phyloP scores from a whole-genome alignment of 2,113 vertebrate genomes.

The Atherinomorus stipes region DNA sequence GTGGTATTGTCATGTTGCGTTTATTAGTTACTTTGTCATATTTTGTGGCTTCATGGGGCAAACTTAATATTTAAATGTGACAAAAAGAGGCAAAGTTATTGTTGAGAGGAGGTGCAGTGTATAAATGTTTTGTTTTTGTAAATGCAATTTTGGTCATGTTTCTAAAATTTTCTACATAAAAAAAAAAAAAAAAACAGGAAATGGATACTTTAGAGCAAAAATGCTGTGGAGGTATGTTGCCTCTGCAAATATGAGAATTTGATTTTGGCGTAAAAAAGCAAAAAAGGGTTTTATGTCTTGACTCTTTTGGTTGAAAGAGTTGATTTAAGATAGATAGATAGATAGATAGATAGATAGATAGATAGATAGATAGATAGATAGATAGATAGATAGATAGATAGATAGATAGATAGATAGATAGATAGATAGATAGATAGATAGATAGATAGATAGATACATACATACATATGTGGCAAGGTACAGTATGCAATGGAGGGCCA shows the following conservation, averaged over 20 bases:
- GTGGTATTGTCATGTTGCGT: background rate
- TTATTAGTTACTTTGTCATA: background rate
- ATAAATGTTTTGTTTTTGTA: background rate
- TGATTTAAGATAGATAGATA: too few species aligned
- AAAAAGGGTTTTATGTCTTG: background rate
- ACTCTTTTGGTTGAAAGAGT: background rate
- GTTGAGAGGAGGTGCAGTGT: background rate
- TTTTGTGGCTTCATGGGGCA: background rate
- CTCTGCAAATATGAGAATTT: too few species aligned
- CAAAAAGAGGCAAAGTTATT: background rate
- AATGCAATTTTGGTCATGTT: background rate
- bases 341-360: too few species aligned
- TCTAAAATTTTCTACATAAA: too few species aligned
- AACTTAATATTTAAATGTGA: background rate
- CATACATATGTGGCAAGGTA: too few species aligned
- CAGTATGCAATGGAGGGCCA: too few species aligned
- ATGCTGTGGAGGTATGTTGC: background rate
- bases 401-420: too few species aligned
- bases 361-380: too few species aligned
- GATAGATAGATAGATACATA: too few species aligned
- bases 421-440: too few species aligned
- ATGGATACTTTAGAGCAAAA: background rate
- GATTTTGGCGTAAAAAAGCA: too few species aligned
- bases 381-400: too few species aligned
- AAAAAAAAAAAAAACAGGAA: background rate